Evolutionary conservation across 2,888 invertebrate species (phyloP), one percentile per base, ranked within the genome.

Genomic region (Acholoe squamosa): DNA sequence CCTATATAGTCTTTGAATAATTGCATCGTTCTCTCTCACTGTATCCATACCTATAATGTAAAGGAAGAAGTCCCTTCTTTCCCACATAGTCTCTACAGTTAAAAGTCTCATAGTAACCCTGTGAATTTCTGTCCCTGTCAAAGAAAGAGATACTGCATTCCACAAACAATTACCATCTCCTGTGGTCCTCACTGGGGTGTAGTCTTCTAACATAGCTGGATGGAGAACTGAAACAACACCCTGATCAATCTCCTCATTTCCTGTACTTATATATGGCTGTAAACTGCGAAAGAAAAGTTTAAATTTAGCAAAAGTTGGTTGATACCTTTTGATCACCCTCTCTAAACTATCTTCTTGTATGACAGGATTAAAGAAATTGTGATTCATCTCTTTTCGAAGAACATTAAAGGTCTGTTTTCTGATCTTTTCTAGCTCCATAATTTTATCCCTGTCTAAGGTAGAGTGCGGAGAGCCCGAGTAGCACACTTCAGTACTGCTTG

Each of bases 101-200:
- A 76, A 25, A 12, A 76, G 76, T n/a, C 76, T 76, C n/a, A 76
- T 12, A 25, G 76, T 76, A 10, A 76, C 12, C n/a, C 76, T 76
- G 31, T 16, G n/a, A 12, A 10, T n/a, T 28, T 76, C 76, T 12
- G 10, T n/a, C 10, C 76, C 76, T 16, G 25, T 25, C n/a, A 76
- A n/a, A 12, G n/a, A 25, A 76, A 16, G 31, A n/a, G n/a, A n/a
- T n/a, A n/a, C n/a, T n/a, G 76, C 10, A 76, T 76, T 76, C 10
- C 76, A 76, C n/a, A 76, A 25, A 28, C 76, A 76, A 28, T 76
- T 76, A 14, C 76, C 76, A 25, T 76, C 76, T 25, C 76, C 76
- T 16, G 76, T 76, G 12, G 76, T 76, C 76, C n/a, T 76, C 12
- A n/a, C 76, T 76, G 76, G 76, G 12, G n/a, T 25, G n/a, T 76